phyloP scores from a whole-genome alignment of 2,797 vertebrate genomes.

The Argya squamiceps region DNA sequence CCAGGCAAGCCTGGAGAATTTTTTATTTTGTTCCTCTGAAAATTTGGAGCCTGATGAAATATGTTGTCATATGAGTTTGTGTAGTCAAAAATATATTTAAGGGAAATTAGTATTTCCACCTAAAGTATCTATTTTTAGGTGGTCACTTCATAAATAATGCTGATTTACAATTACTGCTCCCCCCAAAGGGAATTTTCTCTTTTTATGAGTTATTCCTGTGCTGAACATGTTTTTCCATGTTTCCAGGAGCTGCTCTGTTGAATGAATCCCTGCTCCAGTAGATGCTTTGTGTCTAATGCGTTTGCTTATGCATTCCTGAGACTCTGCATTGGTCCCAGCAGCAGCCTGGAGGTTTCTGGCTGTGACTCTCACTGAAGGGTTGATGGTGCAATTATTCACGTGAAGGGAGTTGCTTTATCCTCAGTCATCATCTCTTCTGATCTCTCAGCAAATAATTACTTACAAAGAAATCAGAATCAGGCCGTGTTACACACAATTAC shows the following conservation, averaged over 20 bases:
- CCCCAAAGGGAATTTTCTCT: neutral
- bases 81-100: neutral
- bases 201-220: neutral
- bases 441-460: neutral
- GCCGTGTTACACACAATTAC: neutral
- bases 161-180: neutral
- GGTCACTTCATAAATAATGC: neutral
- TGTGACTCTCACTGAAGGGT: neutral
- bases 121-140: neutral
- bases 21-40: neutral
- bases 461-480: neutral
- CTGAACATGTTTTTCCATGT: neutral
- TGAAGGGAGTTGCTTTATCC: neutral
- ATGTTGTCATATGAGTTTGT: neutral
- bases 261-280: neutral
- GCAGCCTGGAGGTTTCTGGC: neutral
- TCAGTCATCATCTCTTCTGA: neutral
- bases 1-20: neutral
- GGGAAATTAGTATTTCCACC: neutral
- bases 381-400: neutral
- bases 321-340: neutral
- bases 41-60: neutral
- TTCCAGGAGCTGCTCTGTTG: neutral
- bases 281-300: neutral
- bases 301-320: slow-evolving; percentile 40